Base-by-base conservation (phyloP, 2,797 vertebrate genomes). In the Rallus crepitans region DNA sequence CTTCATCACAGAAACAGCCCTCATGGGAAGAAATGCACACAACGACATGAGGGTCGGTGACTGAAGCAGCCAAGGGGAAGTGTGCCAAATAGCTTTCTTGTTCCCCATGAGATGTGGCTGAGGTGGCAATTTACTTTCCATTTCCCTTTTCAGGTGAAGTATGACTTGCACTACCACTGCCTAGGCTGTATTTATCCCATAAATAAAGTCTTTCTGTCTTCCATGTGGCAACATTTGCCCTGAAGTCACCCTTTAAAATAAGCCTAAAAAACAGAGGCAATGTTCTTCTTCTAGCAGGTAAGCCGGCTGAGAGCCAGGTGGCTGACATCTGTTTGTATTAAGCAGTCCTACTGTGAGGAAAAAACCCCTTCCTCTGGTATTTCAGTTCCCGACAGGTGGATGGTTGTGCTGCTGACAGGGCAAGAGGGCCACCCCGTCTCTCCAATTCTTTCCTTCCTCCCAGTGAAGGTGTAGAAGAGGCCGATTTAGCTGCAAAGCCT, bases 171-270 rank as follows among this genome's bases (percentile, higher is more conserved):
- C 64, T 82, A 61, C 60, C 40, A 39, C 64, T 35, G 52, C 71
- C 42, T 68, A 79, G 45, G 45, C 53, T 71, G 71, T 52, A 70
- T 50, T 82, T 91, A 75, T 19, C 89, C 76, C 1, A 5, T 72
- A 93, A 93, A 75, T 55, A 90, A 82, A 94, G 80, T 84, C 82
- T 76, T 90, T 82, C 71, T 73, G 64, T 87, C 85, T 90, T 90
- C 85, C 52, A 33, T 1, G 35, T 78, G 64, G 75, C 45, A 89
- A 77, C 56, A 78, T 76, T 35, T 79, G 52, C 80, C 83, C 82
- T 64, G 66, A 92, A 94, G 80, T 42, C 71, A 61, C 77, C 80
- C 50, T 68, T 82, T 35, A 81, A 89, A 83, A 93, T 42, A 82
- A 89, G 57, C 57, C 64, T 80, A 45, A 69, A 81, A 84, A 87